phyloP scores from a whole-genome alignment of 35 echinoderm and acorn worm species.

The Apostichopus californicus region DNA sequence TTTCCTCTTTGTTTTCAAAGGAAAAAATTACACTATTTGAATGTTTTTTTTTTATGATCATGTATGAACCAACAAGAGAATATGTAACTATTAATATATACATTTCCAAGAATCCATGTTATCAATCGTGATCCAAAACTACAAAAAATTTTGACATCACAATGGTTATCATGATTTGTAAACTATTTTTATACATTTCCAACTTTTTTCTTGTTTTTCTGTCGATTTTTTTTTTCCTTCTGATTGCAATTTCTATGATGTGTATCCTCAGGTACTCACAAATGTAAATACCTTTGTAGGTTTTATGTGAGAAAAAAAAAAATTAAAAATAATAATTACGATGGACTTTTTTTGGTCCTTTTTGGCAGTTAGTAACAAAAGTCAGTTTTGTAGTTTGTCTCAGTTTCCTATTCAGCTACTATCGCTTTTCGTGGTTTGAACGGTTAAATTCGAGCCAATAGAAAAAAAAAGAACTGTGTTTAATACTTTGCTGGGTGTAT shows the following conservation, averaged over 20 bases:
- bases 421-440: too few relatives aligned
- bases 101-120: background rate
- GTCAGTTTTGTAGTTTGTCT: background rate
- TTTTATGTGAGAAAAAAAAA: constrained; percentile 11
- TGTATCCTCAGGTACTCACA: constrained; percentile 21
- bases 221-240: background rate
- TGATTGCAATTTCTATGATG: constrained; percentile 6
- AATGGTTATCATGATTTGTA: constrained; percentile 3
- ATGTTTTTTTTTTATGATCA: constrained; percentile 21
- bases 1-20: background rate
- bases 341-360: background rate
- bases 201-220: background rate
- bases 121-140: background rate
- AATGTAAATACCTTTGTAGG: constrained; percentile 8
- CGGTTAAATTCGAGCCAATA: too few relatives aligned
- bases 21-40: background rate
- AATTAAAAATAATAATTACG: background rate
- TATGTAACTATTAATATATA: constrained; percentile 12
- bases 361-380: background rate
- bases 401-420: background rate
- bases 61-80: constrained; percentile 35
- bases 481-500: too few relatives aligned
- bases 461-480: too few relatives aligned
- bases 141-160: background rate
- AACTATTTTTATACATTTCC: constrained; percentile 24